Percentiles rank a stretch among this genome's conserved stretches.
Conservation (phyloP, 1,140 invertebrate species). For the Holcopasites calliopsidis region DNA sequence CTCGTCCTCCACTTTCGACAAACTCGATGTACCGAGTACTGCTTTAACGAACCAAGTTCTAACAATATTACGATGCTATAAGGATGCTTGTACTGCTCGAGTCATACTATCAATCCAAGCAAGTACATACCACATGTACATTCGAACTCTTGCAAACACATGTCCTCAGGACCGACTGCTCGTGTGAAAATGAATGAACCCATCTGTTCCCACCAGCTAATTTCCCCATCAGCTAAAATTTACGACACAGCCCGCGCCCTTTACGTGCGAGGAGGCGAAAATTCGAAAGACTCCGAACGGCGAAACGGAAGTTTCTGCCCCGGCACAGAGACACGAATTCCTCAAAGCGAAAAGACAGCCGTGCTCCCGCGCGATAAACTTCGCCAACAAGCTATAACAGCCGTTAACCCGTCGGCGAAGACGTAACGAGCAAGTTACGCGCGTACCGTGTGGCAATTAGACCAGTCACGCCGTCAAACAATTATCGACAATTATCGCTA, state of each 20-base stretch:
- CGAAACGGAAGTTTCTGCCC: background rate
- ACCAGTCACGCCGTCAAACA: background rate
- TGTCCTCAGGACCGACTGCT: too few relatives aligned
- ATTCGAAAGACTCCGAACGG: background rate
- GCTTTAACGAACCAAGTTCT: background rate
- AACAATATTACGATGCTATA: background rate
- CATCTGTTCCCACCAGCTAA: too few relatives aligned
- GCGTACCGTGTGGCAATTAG: background rate
- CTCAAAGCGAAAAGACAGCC: background rate
- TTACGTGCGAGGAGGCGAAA: background rate
- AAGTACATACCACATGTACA: background rate
- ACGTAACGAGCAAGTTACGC: constrained; percentile 3
- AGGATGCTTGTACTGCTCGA: background rate
- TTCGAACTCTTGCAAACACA: background rate
- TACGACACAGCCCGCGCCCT: background rate
- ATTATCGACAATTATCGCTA: background rate
- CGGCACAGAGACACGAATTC: background rate
- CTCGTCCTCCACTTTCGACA: background rate
- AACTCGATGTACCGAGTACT: background rate
- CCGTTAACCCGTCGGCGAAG: background rate
- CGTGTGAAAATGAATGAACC: too few relatives aligned
- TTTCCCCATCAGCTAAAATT: too few relatives aligned
- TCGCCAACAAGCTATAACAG: background rate
- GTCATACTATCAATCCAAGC: background rate
- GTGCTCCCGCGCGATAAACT: background rate